These are phyloP conservation scores for Erythrocercus mccallii DNA, from an alignment of 2,113 vertebrate genomes.

Conservation along the genomic window DNA sequence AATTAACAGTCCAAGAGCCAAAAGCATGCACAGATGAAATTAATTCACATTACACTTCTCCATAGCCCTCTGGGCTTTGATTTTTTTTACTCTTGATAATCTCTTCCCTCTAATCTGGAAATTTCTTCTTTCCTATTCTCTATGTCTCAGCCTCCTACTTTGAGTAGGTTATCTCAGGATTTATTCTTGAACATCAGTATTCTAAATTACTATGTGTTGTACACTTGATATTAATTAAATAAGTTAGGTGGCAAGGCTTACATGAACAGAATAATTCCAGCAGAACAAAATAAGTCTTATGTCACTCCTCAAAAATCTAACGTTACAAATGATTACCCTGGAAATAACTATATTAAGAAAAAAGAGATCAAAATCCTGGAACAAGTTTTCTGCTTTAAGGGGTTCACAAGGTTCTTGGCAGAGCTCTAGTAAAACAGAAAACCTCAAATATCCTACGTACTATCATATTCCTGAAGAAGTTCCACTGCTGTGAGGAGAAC, in stretches of 20 bases:
- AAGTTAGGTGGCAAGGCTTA: not conserved
- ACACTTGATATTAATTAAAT: not conserved
- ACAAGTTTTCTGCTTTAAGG: not conserved
- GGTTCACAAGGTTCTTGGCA: not conserved
- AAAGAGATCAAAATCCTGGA: not conserved
- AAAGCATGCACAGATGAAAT: not conserved
- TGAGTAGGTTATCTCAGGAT: not conserved
- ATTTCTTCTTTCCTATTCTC: not conserved
- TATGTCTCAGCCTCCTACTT: not conserved
- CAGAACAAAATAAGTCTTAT: not conserved
- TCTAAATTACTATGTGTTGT: not conserved
- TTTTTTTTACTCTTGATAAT: not conserved
- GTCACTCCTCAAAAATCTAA: not conserved
- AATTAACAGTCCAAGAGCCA: not conserved
- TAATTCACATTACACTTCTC: not conserved
- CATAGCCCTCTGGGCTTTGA: not conserved
- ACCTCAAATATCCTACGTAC: constrained; percentile 72
- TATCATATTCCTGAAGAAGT: constrained; percentile 94
- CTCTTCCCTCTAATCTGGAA: not conserved
- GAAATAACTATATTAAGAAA: not conserved
- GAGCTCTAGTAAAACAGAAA: not conserved
- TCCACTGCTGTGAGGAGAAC: constrained; percentile 94
- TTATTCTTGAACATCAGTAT: not conserved
- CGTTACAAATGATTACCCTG: not conserved
- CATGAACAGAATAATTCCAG: not conserved